Percentiles rank a stretch among this genome's conserved stretches.
phyloP scores from a whole-genome alignment of 1,140 invertebrate species.

The Cardiocondyla obscurior region DNA sequence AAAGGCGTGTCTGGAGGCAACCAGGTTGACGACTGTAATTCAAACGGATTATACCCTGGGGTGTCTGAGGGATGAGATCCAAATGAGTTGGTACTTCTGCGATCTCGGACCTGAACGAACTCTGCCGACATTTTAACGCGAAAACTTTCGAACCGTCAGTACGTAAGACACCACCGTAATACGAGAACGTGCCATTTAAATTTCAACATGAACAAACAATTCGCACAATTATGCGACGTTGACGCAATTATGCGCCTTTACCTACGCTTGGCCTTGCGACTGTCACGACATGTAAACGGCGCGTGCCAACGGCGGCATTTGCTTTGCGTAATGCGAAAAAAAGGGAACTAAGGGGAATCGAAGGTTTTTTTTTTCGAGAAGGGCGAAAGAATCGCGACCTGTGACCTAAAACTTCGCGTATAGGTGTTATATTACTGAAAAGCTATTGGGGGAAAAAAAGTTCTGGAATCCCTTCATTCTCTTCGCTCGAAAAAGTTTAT shows the following conservation, averaged over 20 bases:
- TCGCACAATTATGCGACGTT: slow-evolving; percentile 11
- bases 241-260: not conserved
- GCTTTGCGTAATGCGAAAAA: slow-evolving; percentile 17
- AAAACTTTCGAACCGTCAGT: slow-evolving; percentile 23
- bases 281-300: not conserved
- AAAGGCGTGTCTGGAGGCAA: slow-evolving; percentile 58
- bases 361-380: not conserved
- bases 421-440: not conserved
- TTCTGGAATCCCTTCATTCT: not conserved
- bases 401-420: slow-evolving; percentile 16
- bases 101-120: slow-evolving; percentile 55
- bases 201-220: not conserved
- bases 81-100: slow-evolving; percentile 71
- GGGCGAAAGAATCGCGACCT: not conserved
- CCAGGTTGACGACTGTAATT: slow-evolving; percentile 76
- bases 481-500: slow-evolving; percentile 26
- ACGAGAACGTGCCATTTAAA: not conserved
- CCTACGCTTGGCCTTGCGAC: not conserved
- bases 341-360: not conserved
- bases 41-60: slow-evolving; percentile 78
- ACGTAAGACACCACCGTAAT: not conserved
- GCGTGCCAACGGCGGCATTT: not conserved
- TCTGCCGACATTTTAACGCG: slow-evolving; percentile 61
- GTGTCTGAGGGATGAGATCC: slow-evolving; percentile 69
- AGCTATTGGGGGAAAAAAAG: not conserved